phyloP scores from a whole-genome alignment of 2,797 vertebrate species.

The Chanos chanos region DNA sequence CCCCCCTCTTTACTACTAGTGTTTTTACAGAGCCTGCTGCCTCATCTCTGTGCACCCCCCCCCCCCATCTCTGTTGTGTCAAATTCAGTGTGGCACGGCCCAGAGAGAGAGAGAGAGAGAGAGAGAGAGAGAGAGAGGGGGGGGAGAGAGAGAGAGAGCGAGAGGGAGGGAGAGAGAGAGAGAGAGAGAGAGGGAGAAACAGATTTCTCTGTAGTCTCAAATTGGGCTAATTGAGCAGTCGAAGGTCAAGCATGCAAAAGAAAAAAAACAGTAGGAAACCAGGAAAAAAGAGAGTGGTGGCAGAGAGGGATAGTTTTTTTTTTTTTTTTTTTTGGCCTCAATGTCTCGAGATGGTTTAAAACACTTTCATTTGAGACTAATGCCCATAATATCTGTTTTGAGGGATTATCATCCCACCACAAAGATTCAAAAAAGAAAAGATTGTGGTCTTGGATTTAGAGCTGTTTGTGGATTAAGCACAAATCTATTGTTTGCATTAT shows the following conservation, averaged over 20 bases:
- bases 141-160: no score
- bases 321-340: neutral
- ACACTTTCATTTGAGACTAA: neutral
- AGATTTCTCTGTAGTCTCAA: constrained; percentile 8
- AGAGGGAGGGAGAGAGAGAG: neutral
- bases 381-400: neutral
- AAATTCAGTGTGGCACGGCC: constrained; percentile 52
- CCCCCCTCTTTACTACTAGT: constrained; percentile 71
- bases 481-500: constrained; percentile 19
- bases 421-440: constrained; percentile 23
- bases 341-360: neutral
- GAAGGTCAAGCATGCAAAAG: constrained; percentile 18
- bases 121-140: neutral
- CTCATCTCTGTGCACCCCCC: constrained; percentile 62
- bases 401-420: constrained; percentile 13
- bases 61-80: constrained; percentile 72
- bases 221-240: constrained; percentile 25
- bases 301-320: neutral
- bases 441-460: constrained; percentile 19
- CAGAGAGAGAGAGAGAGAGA: neutral
- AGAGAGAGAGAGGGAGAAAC: neutral
- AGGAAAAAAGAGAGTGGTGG: neutral
- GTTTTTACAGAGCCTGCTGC: constrained; percentile 56
- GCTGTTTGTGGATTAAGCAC: constrained; percentile 24
- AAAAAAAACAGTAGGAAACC: neutral